Percentiles rank a stretch among this genome's conserved stretches.
Conservation (phyloP, 92 coral and sea anemone genomes). For the Heliopora coerulea region DNA sequence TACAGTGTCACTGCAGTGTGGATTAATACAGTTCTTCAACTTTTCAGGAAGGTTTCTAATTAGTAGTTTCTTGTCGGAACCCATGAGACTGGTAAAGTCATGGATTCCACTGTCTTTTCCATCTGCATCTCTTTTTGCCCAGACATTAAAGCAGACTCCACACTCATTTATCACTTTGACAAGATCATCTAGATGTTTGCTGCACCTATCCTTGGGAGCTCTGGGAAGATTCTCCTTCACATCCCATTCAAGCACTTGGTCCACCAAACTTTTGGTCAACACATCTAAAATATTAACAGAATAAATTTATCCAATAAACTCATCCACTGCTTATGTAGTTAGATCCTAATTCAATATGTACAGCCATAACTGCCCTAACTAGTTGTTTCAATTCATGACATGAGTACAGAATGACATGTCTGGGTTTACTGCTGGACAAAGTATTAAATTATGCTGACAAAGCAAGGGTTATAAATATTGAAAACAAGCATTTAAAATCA, state of each 20-base stretch:
- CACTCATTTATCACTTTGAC: conserved; percentile 34
- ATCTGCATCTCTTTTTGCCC: conserved; percentile 30
- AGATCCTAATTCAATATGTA: no score
- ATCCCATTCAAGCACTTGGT: conserved; percentile 45
- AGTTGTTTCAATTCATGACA: no score
- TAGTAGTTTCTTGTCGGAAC: background rate
- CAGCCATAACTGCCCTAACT: no score
- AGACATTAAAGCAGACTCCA: conserved; percentile 23
- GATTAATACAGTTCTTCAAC: conserved; percentile 4
- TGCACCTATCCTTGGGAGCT: conserved; percentile 25
- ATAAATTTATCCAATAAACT: background rate
- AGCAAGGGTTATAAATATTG: no score
- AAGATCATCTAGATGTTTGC: conserved; percentile 24
- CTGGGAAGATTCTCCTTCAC: conserved; percentile 38
- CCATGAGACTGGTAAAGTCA: conserved; percentile 21
- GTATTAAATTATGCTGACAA: no score
- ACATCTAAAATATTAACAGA: conserved; percentile 18
- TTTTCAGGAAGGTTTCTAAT: conserved; percentile 20
- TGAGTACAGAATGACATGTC: no score
- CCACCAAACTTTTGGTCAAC: conserved; percentile 42
- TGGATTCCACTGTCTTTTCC: conserved; percentile 20
- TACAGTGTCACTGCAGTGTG: conserved; percentile 23
- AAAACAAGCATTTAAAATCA: no score
- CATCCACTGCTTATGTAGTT: background rate
- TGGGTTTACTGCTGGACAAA: no score